These are phyloP conservation scores for Spilarctia lutea DNA, from an alignment of 2,888 invertebrate species.

Conservation along the genomic window DNA sequence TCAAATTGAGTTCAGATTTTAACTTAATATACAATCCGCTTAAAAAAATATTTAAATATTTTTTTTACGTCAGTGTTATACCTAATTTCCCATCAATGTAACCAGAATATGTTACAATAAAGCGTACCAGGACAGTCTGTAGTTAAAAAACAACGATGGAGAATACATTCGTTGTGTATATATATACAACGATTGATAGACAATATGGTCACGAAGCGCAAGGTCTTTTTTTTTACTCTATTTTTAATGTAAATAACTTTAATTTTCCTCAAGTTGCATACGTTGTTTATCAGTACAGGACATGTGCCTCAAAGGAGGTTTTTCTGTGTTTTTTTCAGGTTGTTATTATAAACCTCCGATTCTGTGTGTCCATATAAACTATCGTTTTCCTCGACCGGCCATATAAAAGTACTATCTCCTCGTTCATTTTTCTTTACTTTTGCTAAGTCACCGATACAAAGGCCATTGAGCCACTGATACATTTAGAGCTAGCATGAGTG, in stretches of 20 bases:
- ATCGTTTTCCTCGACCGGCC: neutral
- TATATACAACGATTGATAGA: neutral
- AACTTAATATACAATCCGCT: too few relatives aligned
- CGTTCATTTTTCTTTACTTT: neutral
- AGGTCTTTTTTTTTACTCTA: too few relatives aligned
- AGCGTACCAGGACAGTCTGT: too few relatives aligned
- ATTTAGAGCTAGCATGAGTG: constrained; percentile 31
- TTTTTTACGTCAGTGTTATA: too few relatives aligned
- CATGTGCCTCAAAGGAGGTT: too few relatives aligned
- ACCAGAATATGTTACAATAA: too few relatives aligned
- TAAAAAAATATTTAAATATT: too few relatives aligned
- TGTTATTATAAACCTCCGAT: neutral
- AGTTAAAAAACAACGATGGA: too few relatives aligned
- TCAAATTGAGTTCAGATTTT: too few relatives aligned
- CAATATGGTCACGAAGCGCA: neutral
- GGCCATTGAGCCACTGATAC: constrained; percentile 11
- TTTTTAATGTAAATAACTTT: too few relatives aligned
- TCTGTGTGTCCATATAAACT: neutral
- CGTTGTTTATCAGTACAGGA: neutral
- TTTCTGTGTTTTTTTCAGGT: neutral
- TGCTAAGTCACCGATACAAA: constrained; percentile 1
- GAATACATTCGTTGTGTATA: too few relatives aligned
- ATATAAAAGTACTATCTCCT: neutral
- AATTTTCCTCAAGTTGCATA: neutral
- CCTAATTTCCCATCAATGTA: too few relatives aligned